Evolutionary conservation across 2,113 vertebrate species (phyloP), one percentile per base, ranked within the genome.

Genomic region (Junco hyemalis): DNA sequence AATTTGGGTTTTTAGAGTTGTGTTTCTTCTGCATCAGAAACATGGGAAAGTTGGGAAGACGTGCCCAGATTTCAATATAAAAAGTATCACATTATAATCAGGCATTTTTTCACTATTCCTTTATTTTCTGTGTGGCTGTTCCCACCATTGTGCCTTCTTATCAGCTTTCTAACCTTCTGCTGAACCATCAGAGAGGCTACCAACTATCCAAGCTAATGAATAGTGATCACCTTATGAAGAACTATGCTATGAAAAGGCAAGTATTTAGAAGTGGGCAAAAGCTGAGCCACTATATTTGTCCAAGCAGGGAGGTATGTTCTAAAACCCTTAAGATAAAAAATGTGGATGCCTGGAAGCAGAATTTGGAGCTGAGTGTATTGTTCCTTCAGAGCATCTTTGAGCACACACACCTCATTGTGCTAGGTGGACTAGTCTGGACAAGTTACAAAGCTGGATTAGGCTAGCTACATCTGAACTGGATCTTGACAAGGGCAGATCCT

Each of bases 351-450:
- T 68, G 47, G 68, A 50, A 79, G 12, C 17, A 82, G n/a, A 86
- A 69, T 29, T 78, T 51, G 50, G 8, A 56, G 11, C 19, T 85
- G 31, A 42, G 1, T 60, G 16, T 48, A 6, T 6, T 86, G 3
- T 23, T 85, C 40, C 53, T 65, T 53, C 57, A 69, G 5, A 61
- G 15, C 17, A 28, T 48, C 50, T 86, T 51, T 72, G 31, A 42
- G 9, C n/a, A 44, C 16, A 51, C 8, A 68, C 3, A 24, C 1
- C 0, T 7, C 22, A 69, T 10, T 16, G 15, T 68, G 31, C 8
- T 69, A 47, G 26, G 29, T 56, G 21, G 26, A 47, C 14, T 57
- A 33, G 21, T 51, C 40, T 69, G 45, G 40, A 44, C 40, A 44
- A 86, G 15, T 14, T 59, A 33, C 53, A 38, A 26, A 76, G 8